These are phyloP conservation scores for Meleagris gallopavo DNA, from an alignment of 2,113 vertebrate genomes.

Conservation along the genomic window DNA sequence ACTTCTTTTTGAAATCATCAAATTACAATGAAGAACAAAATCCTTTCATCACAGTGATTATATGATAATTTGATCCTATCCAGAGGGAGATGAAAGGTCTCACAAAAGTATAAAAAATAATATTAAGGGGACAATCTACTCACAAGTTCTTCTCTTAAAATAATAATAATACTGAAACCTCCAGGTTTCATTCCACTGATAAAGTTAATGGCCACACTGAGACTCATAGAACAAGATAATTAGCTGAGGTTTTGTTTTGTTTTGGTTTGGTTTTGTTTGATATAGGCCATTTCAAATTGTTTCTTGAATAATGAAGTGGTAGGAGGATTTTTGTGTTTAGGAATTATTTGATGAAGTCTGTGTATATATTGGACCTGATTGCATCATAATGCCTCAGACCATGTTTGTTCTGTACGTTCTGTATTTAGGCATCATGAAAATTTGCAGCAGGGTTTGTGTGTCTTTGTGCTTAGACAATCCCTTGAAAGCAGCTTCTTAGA, in stretches of 20 bases:
- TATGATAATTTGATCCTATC: accelerated
- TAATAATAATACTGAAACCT: neutral
- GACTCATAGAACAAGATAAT: neutral
- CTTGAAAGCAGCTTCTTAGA: constrained; percentile 46
- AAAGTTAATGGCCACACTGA: neutral
- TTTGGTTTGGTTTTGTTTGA: neutral
- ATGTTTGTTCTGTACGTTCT: neutral
- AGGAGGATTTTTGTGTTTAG: neutral
- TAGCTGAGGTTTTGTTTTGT: neutral
- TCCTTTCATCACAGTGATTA: neutral
- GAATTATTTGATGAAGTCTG: neutral
- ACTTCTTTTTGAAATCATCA: constrained; percentile 22
- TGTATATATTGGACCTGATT: neutral
- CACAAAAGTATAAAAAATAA: accelerated
- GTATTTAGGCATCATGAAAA: constrained; percentile 1
- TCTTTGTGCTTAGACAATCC: constrained; percentile 22
- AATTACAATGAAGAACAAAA: neutral
- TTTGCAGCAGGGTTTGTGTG: constrained; percentile 9
- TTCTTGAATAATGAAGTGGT: neutral
- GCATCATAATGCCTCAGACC: neutral
- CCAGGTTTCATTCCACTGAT: neutral
- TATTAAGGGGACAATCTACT: neutral
- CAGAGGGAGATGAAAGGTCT: neutral
- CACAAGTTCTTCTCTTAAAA: neutral
- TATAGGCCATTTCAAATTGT: neutral